Evolutionary conservation across 2,113 vertebrate genomes (phyloP), one percentile per base, ranked within the genome.

Genomic region (Rhineura floridana): DNA sequence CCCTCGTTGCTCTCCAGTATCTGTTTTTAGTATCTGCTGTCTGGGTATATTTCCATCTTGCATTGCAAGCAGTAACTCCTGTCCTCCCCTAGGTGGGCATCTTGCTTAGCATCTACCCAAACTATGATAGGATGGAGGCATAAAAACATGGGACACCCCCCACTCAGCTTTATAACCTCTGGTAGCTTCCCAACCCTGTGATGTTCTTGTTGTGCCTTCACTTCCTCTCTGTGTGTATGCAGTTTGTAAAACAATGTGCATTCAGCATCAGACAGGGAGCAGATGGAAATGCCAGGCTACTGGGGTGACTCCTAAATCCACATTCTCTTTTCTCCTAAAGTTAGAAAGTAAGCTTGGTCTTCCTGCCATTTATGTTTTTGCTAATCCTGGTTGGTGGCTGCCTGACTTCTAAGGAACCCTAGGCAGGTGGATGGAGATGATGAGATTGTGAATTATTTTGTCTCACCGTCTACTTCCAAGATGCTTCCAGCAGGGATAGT

Each of bases 401-500:
- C 3, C 42, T 55, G 84, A 23, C 59, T 80, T 59, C 70, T 28
- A 82, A 82, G 82, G 75, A 69, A 88, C 79, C 76, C 42, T 44
- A 44, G 39, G 50, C 59, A 50, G 36, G 55, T 36, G 28, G 86
- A 87, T 62, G 63, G 42, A 88, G 33, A 84, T 65, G 28, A 59
- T 62, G 83, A 69, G 63, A 70, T 52, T 39, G 65, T 44, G 81
- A 9, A 80, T 79, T 83, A 90, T 90, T 87, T 87, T 79, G 76
- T 85, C 67, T 89, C 79, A 48, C 62, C 65, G n/a, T 86, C 73
- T 85, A 84, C 84, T 89, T 67, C 52, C 86, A 83, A 86, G 84
- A 91, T 91, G 90, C 87, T 88, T 91, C 75, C 28, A 72, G 79
- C 73, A 89, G 84, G 65, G 62, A 86, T 36, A 15, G 44, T 73